phyloP scores from a whole-genome alignment of 2,888 invertebrate species.

The Melanophora roralis region DNA sequence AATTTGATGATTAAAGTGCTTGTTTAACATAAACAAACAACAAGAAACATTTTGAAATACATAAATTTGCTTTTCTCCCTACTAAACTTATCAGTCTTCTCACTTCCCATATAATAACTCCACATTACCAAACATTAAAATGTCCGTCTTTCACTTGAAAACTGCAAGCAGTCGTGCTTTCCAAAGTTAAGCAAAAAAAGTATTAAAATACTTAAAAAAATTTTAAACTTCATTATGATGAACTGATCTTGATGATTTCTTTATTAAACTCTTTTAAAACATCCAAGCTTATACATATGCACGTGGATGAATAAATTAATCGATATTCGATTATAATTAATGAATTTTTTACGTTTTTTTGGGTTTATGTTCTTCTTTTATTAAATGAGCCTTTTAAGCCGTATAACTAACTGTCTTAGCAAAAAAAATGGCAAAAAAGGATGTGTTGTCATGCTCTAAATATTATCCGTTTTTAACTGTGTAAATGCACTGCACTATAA shows the following conservation, averaged over 20 bases:
- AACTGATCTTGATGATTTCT: constrained; percentile 54
- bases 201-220: constrained; percentile 14
- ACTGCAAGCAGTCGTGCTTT: constrained; percentile 18
- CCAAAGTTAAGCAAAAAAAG: constrained; percentile 4
- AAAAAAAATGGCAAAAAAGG: background rate
- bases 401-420: background rate
- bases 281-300: constrained; percentile 21
- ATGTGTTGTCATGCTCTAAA: constrained; percentile 57
- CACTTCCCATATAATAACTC: constrained; percentile 2
- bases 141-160: constrained; percentile 1
- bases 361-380: background rate
- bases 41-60: constrained; percentile 16
- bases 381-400: background rate
- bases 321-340: constrained; percentile 48
- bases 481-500: constrained; percentile 1
- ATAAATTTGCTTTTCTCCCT: constrained; percentile 34
- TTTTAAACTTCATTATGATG: constrained; percentile 34
- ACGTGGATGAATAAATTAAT: constrained; percentile 53
- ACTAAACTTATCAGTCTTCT: background rate
- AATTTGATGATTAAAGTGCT: constrained; percentile 69
- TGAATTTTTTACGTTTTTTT: constrained; percentile 2
- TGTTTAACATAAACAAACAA: constrained; percentile 48
- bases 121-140: background rate
- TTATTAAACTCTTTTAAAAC: constrained; percentile 28
- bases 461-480: constrained; percentile 42